These are phyloP conservation scores for Lasioglossum malachurum DNA, from an alignment of 2,888 invertebrate species.

Conservation along the genomic window DNA sequence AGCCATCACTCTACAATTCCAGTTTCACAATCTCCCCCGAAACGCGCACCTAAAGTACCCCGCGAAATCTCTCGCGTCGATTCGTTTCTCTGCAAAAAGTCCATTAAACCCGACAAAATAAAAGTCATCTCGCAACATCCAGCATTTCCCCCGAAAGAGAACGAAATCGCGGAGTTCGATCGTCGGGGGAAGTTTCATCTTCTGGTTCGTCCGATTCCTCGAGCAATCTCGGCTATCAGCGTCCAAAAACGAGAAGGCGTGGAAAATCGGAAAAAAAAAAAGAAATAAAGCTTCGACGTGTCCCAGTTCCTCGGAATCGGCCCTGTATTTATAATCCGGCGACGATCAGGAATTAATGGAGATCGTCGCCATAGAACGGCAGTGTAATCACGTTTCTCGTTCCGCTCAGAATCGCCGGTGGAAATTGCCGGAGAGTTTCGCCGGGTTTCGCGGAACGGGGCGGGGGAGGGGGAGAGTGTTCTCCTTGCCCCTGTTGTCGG, in stretches of 20 bases:
- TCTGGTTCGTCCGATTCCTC: conserved; percentile 20
- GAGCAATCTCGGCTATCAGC: conserved; percentile 3
- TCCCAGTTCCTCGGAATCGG: conserved; percentile 15
- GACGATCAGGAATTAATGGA: conserved; percentile 37
- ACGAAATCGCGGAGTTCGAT: background rate
- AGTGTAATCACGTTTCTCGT: conserved; percentile 46
- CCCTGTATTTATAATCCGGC: conserved; percentile 15
- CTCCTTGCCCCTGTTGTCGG: background rate
- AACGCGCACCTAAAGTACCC: background rate
- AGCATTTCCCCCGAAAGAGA: background rate
- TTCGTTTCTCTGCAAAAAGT: background rate
- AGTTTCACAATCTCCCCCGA: background rate
- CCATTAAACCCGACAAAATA: background rate
- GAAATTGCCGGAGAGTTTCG: conserved; percentile 17
- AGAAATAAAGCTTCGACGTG: background rate
- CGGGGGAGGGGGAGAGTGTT: background rate
- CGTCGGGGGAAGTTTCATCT: conserved; percentile 1
- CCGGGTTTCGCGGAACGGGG: background rate
- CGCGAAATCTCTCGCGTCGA: background rate
- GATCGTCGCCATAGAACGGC: conserved; percentile 22
- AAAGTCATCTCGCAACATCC: background rate
- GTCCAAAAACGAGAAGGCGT: background rate
- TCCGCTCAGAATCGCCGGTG: conserved; percentile 6
- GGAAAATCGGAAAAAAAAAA: background rate
- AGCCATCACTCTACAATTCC: background rate